Evolutionary conservation across 1,140 invertebrate genomes (phyloP).

Genomic region (Drosophila grimshawi): DNA sequence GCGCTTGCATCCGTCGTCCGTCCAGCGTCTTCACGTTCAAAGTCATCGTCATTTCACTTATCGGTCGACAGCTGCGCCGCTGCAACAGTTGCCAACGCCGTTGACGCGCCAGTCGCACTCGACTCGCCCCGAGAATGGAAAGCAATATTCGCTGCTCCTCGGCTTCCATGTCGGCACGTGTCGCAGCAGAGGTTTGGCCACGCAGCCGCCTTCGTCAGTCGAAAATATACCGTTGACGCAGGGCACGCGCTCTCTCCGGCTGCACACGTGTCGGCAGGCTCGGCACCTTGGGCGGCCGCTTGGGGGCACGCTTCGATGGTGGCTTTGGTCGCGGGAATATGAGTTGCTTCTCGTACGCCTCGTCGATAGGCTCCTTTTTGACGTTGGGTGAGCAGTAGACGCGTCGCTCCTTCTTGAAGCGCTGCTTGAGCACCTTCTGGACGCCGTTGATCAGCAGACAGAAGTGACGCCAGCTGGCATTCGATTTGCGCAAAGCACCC

Average conservation of each 20-base stretch:
- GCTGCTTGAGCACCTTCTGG: constrained; percentile 59
- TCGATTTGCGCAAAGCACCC: constrained; percentile 38
- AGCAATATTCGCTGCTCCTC: constrained; percentile 34
- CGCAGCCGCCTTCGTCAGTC: constrained; percentile 50
- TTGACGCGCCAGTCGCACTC: constrained; percentile 2
- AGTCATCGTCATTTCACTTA: constrained; percentile 5
- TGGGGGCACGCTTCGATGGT: constrained; percentile 2
- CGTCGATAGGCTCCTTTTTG: constrained; percentile 54
- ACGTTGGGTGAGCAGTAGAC: constrained; percentile 52
- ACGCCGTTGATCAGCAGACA: constrained; percentile 45
- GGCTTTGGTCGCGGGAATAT: constrained; percentile 58
- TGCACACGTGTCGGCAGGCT: constrained; percentile 61
- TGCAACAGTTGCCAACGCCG: not conserved
- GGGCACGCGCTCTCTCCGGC: constrained; percentile 62
- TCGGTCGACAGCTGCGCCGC: constrained; percentile 51
- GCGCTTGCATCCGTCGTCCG: constrained; percentile 14
- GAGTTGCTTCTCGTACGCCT: constrained; percentile 39
- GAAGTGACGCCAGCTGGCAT: constrained; percentile 68
- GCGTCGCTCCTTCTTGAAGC: constrained; percentile 55
- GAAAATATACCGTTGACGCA: constrained; percentile 63
- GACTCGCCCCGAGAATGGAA: constrained; percentile 42
- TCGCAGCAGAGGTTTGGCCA: not conserved
- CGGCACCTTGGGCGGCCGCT: constrained; percentile 43
- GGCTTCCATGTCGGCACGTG: not conserved
- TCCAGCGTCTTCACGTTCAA: not conserved